Conservation (phyloP, 2,888 invertebrate genomes). For the Lepeophtheirus nordmannii region DNA sequence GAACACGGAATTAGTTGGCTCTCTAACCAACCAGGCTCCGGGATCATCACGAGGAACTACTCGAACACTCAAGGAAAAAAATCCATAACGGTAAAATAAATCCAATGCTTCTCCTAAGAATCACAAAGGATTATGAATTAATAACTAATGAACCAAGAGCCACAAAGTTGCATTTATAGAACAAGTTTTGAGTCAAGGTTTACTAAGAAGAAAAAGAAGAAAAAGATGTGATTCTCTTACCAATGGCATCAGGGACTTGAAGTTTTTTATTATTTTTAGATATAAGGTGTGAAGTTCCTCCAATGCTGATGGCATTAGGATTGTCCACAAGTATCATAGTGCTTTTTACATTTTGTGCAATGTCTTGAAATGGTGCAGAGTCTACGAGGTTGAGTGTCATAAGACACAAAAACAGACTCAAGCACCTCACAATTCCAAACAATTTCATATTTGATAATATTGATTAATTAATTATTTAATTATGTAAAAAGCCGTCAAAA, state of each 20-base stretch:
- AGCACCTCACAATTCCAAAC: background rate
- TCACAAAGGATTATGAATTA: too few species aligned
- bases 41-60: slow-evolving; percentile 24
- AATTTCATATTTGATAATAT: background rate
- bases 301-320: background rate
- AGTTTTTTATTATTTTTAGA: background rate
- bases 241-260: background rate
- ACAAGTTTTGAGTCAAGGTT: too few species aligned
- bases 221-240: background rate
- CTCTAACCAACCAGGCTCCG: slow-evolving; percentile 21
- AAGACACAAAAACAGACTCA: background rate
- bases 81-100: slow-evolving; percentile 22
- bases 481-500: background rate
- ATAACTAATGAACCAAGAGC: too few species aligned
- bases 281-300: background rate
- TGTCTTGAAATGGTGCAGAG: background rate
- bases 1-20: slow-evolving; percentile 18
- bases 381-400: background rate
- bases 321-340: background rate
- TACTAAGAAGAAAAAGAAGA: too few species aligned
- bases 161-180: too few species aligned
- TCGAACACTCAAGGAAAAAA: slow-evolving; percentile 23
- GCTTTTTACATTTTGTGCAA: background rate
- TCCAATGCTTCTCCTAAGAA: slow-evolving; percentile 6
- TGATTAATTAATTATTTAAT: background rate